A percentile compares a stretch with the other conserved stretches of the same genome.
phyloP scores from a whole-genome alignment of 2,113 vertebrate genomes.

The Coturnix japonica region DNA sequence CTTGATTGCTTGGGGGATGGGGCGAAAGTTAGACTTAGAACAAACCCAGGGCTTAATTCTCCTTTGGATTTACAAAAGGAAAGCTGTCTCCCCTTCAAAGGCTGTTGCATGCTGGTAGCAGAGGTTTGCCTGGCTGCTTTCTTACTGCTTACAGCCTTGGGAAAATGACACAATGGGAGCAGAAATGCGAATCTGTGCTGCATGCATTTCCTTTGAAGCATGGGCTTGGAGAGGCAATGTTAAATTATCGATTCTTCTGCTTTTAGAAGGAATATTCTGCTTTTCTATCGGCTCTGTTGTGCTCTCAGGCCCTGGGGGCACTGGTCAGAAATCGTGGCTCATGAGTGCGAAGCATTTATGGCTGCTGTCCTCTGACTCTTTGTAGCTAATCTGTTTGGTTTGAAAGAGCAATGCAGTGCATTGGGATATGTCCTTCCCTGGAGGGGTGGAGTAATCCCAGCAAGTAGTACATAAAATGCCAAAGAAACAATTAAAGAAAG shows the following conservation, averaged over 20 bases:
- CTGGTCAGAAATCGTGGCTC: not conserved
- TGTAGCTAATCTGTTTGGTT: not conserved
- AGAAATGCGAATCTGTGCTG: not conserved
- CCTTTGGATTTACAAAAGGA: not conserved
- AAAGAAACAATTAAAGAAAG: not conserved
- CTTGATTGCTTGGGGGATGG: accelerated
- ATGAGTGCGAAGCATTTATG: not conserved
- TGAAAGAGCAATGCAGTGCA: not conserved
- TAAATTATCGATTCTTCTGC: not conserved
- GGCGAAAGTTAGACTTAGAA: not conserved
- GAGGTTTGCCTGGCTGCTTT: not conserved
- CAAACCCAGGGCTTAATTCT: not conserved
- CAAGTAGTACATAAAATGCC: not conserved
- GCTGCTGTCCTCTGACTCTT: not conserved
- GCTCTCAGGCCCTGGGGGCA: not conserved
- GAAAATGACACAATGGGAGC: slow-evolving; percentile 23
- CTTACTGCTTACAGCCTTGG: not conserved
- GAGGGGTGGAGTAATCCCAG: not conserved
- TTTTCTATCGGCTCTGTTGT: not conserved
- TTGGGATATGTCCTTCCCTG: not conserved
- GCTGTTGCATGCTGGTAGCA: not conserved
- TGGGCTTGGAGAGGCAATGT: not conserved
- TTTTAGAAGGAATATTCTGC: not conserved
- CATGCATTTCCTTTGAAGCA: not conserved
- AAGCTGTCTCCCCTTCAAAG: not conserved